Conservation (phyloP, 2,797 vertebrate species). For the Luscinia megarhynchos region DNA sequence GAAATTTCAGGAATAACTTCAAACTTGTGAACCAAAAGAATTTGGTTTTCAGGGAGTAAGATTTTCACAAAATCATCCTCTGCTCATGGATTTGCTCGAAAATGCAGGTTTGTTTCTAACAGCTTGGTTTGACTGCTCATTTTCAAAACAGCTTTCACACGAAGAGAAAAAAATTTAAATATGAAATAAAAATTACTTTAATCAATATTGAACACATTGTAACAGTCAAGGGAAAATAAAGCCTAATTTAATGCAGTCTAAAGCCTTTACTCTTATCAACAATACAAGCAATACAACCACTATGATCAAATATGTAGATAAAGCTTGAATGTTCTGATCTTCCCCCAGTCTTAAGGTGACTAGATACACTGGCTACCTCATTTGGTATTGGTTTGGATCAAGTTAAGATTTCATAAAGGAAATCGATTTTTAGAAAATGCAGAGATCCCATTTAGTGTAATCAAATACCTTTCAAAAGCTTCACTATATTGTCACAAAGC, state of each 20-base stretch:
- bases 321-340: not conserved
- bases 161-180: not conserved
- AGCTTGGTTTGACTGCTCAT: not conserved
- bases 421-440: not conserved
- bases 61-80: constrained; percentile 35
- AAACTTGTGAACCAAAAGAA: constrained; percentile 43
- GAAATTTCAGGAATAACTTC: constrained; percentile 61
- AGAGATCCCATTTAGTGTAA: not conserved
- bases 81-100: not conserved
- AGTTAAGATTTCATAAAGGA: not conserved
- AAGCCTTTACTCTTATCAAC: not conserved
- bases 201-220: not conserved
- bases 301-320: not conserved
- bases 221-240: not conserved
- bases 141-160: not conserved
- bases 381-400: not conserved
- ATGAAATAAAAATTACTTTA: not conserved
- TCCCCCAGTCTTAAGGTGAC: not conserved
- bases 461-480: not conserved
- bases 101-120: not conserved
- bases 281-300: not conserved
- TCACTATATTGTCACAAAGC: not conserved
- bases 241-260: not conserved
- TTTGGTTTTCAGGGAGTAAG: constrained; percentile 32
- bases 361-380: not conserved